Evolutionary conservation across 2,113 vertebrate species (phyloP), one percentile per base, ranked within the genome.

Genomic region (Ictalurus punctatus): DNA sequence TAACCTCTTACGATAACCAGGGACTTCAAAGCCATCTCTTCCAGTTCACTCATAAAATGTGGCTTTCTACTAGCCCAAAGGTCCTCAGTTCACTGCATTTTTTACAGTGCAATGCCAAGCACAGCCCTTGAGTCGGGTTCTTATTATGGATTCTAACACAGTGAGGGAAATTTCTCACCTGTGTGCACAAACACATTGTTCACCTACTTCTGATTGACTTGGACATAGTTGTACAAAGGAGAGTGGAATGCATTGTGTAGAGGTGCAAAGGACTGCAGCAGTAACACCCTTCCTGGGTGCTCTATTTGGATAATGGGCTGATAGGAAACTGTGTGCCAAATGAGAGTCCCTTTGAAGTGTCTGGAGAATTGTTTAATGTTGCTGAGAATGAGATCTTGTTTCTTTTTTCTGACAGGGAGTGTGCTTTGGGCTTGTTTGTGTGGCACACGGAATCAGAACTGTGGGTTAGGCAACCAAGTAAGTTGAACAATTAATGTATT

Each of bases 171-270:
- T 94, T 92, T 91, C 88, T 89, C 40, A 89, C 44, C 73, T 74
- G 88, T 90, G 94, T 95, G 93, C 94, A 90, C 93, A 95, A 82
- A 85, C 34, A 48, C 73, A n/a, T 91, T 87, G 61, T 83, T 56
- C 19, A 94, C n/a, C 65, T 89, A 92, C 81, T 87, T 91, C 84
- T 89, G 87, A 92, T 87, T 89, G 90, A 93, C 93, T 93, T 91
- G 74, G 56, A 83, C 27, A 90, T 84, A 44, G 44, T 16, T 0
- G 85, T 89, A 92, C 93, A 94, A 90, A 91, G 93, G 94, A 94
- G 93, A 95, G 96, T 95, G 79, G 93, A 88, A 86, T 88, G 90
- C 92, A 93, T 95, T 95, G 93, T 95, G 90, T 89, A 63, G 85
- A 78, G 81, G 67, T 61, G 82, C 73, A 71, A 65, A 69, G 87